Percentiles rank a stretch among this genome's conserved stretches.
These are phyloP conservation scores for Acomys russatus DNA, from an alignment of 2,797 vertebrate genomes.

Conservation along the genomic window DNA sequence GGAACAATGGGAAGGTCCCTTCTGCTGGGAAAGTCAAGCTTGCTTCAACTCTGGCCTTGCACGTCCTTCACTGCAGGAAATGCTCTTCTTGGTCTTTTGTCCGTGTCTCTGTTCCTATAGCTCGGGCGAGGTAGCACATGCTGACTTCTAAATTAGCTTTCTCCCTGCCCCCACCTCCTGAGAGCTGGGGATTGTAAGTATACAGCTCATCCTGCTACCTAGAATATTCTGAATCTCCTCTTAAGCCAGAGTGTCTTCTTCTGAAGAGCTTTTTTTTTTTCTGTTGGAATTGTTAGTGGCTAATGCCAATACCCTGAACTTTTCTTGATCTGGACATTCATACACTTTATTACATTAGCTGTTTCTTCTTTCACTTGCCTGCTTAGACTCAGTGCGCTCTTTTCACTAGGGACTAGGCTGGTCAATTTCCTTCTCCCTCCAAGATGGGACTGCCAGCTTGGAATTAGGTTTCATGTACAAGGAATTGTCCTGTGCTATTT, in stretches of 20 bases:
- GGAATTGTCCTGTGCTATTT: constrained; percentile 25
- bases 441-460: background rate
- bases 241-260: background rate
- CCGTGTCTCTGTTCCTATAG: background rate
- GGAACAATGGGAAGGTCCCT: background rate
- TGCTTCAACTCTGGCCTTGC: background rate
- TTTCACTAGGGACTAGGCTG: background rate
- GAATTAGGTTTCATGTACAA: background rate
- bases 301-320: background rate
- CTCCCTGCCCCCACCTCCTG: background rate
- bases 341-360: background rate
- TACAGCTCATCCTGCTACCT: background rate
- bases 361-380: background rate
- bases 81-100: background rate
- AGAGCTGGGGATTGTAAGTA: background rate
- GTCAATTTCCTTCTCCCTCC: background rate
- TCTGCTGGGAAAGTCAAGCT: background rate
- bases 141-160: background rate
- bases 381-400: background rate
- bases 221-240: background rate
- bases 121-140: too few species aligned
- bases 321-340: background rate
- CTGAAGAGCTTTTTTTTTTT: background rate
- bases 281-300: background rate
- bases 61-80: background rate